These are phyloP conservation scores for Ochotona curzoniae DNA, from an alignment of 2,113 vertebrate species.

Conservation along the genomic window DNA sequence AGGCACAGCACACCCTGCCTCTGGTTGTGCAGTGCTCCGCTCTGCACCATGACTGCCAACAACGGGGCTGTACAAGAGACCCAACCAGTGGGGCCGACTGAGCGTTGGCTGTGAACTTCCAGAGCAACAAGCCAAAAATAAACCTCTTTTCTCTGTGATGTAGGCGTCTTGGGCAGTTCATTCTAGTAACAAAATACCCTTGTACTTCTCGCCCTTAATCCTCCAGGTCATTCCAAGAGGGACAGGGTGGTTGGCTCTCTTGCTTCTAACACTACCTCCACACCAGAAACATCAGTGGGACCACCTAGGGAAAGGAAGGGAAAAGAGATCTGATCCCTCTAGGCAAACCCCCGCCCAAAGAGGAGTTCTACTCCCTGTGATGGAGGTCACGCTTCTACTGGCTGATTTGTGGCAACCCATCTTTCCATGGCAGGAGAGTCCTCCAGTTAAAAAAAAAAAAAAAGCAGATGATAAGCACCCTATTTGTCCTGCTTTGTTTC, in stretches of 20 bases:
- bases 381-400: background rate
- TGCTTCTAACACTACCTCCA: background rate
- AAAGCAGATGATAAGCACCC: background rate
- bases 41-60: no score
- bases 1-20: no score
- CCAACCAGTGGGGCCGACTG: no score
- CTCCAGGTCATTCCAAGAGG: background rate
- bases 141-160: no score
- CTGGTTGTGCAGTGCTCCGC: no score
- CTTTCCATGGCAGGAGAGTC: background rate
- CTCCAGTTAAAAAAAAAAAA: background rate
- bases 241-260: background rate
- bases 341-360: background rate
- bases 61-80: no score
- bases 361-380: background rate
- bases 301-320: background rate
- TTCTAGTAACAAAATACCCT: no score
- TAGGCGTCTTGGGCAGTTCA: no score
- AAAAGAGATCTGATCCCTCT: background rate
- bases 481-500: background rate
- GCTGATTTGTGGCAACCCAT: background rate
- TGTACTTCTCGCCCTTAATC: background rate
- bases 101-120: no score
- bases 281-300: background rate
- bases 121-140: no score